These are phyloP conservation scores for Camptogramma bilineatum DNA, from an alignment of 2,888 invertebrate genomes.

Conservation along the genomic window DNA sequence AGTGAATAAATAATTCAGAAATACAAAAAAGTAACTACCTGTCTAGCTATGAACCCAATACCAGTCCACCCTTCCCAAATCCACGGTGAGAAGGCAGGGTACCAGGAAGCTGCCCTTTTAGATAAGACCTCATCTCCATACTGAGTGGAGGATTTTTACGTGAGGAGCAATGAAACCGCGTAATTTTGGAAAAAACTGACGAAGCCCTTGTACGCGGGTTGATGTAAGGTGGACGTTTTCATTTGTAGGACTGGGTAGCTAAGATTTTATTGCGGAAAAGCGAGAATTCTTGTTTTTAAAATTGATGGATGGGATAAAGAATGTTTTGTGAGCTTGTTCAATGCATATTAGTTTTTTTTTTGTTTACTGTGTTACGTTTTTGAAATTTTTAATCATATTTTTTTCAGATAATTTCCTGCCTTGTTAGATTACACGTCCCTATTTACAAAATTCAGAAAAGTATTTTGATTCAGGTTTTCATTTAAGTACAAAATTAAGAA, in stretches of 20 bases:
- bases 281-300: slow-evolving; percentile 6
- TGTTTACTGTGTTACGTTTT: no score
- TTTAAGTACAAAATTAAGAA: no score
- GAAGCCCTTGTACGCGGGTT: slow-evolving; percentile 13
- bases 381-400: no score
- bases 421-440: no score
- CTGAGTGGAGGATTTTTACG: slow-evolving; percentile 33
- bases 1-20: neutral
- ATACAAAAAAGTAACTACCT: neutral
- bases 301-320: neutral
- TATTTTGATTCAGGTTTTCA: no score
- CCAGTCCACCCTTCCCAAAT: slow-evolving; percentile 6
- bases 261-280: slow-evolving; percentile 19
- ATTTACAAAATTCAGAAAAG: no score
- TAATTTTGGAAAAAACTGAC: slow-evolving; percentile 31
- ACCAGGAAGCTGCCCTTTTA: slow-evolving; percentile 26
- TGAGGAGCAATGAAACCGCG: slow-evolving; percentile 34
- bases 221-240: slow-evolving; percentile 27
- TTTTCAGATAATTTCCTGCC: no score
- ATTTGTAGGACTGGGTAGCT: slow-evolving; percentile 23
- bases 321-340: neutral
- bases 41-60: neutral
- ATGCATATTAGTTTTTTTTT: neutral
- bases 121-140: slow-evolving; percentile 40
- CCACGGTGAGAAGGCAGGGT: slow-evolving; percentile 12